These are phyloP conservation scores for Villa cingulata DNA, from an alignment of 2,888 invertebrate species.

Conservation along the genomic window DNA sequence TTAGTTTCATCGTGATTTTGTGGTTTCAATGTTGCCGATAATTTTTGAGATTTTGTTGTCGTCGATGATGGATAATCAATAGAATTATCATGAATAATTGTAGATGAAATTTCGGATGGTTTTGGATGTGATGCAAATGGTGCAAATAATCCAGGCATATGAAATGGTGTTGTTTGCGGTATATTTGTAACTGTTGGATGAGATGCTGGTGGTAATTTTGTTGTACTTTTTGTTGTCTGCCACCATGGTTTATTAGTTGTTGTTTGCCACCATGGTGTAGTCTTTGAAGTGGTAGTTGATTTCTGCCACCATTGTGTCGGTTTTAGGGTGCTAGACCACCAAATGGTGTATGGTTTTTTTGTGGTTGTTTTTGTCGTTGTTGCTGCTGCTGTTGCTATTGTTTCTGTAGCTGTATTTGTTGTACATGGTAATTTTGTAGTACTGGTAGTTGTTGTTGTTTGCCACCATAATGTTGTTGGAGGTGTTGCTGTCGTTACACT, in stretches of 20 bases:
- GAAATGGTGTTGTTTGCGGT: not conserved
- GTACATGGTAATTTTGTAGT: not conserved
- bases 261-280: slow-evolving; percentile 2
- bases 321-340: not conserved
- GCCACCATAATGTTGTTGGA: slow-evolving; percentile 3
- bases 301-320: slow-evolving; percentile 8
- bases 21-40: not conserved
- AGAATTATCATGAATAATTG: not conserved
- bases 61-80: not conserved
- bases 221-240: slow-evolving; percentile 6
- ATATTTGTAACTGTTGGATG: not conserved
- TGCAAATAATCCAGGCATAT: slow-evolving; percentile 5
- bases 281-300: slow-evolving; percentile 3
- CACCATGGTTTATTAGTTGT: slow-evolving; percentile 8
- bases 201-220: not conserved
- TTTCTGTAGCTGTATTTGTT: slow-evolving; percentile 2
- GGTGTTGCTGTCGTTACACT: not conserved
- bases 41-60: too few species aligned
- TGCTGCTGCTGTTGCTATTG: slow-evolving; percentile 20
- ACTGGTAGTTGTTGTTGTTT: not conserved
- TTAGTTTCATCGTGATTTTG: not conserved
- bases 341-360: not conserved
- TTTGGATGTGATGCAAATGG: not conserved
- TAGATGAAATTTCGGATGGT: not conserved
- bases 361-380: slow-evolving; percentile 4